Evolutionary conservation across 2,888 invertebrate genomes (phyloP).

Genomic region (Drosophila paranaensis): DNA sequence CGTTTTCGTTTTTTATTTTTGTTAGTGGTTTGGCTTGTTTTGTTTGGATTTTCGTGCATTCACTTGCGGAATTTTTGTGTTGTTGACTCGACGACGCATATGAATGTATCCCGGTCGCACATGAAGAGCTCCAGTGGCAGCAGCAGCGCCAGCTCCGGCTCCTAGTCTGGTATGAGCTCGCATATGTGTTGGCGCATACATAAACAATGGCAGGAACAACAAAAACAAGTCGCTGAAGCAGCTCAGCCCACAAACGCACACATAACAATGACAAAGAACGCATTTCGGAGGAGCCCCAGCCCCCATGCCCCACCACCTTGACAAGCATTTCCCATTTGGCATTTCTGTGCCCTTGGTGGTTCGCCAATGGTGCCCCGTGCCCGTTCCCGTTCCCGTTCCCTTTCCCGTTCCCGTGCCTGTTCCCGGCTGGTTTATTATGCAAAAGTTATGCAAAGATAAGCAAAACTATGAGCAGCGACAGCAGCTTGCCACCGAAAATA

Average conservation of each 20-base stretch:
- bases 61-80: slow-evolving; percentile 78
- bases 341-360: slow-evolving; percentile 25
- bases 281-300: slow-evolving; percentile 46
- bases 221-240: slow-evolving; percentile 24
- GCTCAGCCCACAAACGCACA: slow-evolving; percentile 39
- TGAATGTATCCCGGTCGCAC: slow-evolving; percentile 65
- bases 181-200: slow-evolving; percentile 79
- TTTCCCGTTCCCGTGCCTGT: slow-evolving; percentile 42
- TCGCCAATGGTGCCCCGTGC: slow-evolving; percentile 38
- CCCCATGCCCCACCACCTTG: not conserved
- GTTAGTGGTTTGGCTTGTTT: slow-evolving; percentile 54
- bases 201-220: slow-evolving; percentile 72
- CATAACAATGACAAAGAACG: slow-evolving; percentile 79
- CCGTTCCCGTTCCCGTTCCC: slow-evolving; percentile 65
- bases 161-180: slow-evolving; percentile 42
- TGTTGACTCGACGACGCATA: slow-evolving; percentile 79
- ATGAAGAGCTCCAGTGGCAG: slow-evolving; percentile 26
- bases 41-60: slow-evolving; percentile 79
- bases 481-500: slow-evolving; percentile 72
- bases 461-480: slow-evolving; percentile 76
- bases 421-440: slow-evolving; percentile 79
- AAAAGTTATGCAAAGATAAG: slow-evolving; percentile 82
- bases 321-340: slow-evolving; percentile 10
- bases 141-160: not conserved
- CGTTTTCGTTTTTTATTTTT: slow-evolving; percentile 19